Evolutionary conservation across 2,797 vertebrate species (phyloP).

Genomic region (Sebastes kiyomatsui): DNA sequence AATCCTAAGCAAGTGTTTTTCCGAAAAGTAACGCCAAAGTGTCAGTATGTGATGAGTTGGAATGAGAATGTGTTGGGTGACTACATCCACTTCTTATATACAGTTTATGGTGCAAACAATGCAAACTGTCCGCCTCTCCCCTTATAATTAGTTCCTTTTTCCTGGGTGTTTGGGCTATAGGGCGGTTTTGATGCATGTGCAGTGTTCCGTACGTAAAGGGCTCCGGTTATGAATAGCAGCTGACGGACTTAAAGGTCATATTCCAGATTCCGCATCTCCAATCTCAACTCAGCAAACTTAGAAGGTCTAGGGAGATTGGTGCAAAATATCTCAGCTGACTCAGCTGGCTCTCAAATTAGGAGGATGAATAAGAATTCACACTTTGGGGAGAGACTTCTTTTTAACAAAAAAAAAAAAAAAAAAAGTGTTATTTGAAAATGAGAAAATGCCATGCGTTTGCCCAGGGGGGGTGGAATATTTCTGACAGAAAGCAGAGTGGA

Average conservation of each 20-base stretch:
- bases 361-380: slow-evolving; percentile 48
- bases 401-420: not conserved
- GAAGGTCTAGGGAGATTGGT: slow-evolving; percentile 25
- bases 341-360: slow-evolving; percentile 52
- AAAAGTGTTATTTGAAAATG: slow-evolving; percentile 59
- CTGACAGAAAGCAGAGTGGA: slow-evolving; percentile 46
- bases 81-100: too few species aligned
- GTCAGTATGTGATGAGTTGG: too few species aligned
- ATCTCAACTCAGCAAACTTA: slow-evolving; percentile 14
- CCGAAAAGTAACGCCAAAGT: accelerated
- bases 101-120: not conserved
- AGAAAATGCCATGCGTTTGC: slow-evolving; percentile 55
- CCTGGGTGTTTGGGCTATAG: not conserved
- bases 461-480: slow-evolving; percentile 62
- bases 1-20: too few species aligned
- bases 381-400: slow-evolving; percentile 3
- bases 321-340: slow-evolving; percentile 40
- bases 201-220: slow-evolving; percentile 1
- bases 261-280: slow-evolving; percentile 19
- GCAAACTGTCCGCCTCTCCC: not conserved
- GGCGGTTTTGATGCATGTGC: not conserved
- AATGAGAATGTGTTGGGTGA: too few species aligned
- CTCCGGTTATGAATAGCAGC: slow-evolving; percentile 19
- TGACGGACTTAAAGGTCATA: slow-evolving; percentile 52
- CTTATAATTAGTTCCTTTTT: slow-evolving; percentile 6